These are phyloP conservation scores for Napeogenes sylphis DNA, from an alignment of 2,888 invertebrate genomes.

Conservation along the genomic window DNA sequence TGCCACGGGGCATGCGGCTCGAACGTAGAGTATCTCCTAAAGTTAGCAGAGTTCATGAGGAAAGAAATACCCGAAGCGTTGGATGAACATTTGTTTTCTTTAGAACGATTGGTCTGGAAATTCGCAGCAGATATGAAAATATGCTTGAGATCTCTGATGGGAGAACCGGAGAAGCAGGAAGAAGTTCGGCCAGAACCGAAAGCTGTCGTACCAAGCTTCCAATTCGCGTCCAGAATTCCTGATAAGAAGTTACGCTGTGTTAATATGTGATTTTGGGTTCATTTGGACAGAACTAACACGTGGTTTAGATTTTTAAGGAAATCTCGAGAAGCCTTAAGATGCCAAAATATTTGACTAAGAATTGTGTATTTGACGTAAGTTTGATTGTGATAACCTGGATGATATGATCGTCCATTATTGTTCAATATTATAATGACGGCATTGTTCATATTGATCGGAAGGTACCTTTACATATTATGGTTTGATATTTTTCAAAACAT, in stretches of 20 bases:
- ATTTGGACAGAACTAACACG: background rate
- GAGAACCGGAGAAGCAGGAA: constrained; percentile 48
- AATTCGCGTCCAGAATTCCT: constrained; percentile 84
- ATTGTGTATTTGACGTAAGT: background rate
- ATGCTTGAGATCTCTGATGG: constrained; percentile 77
- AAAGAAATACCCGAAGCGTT: constrained; percentile 84
- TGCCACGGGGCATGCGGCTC: constrained; percentile 90
- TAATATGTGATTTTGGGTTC: constrained; percentile 79
- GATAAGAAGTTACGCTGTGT: constrained; percentile 87
- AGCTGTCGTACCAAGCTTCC: constrained; percentile 73
- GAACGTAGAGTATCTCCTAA: constrained; percentile 93
- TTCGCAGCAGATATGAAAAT: constrained; percentile 73
- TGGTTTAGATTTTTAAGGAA: constrained; percentile 6
- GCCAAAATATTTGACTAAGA: constrained; percentile 19
- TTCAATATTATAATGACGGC: constrained; percentile 2
- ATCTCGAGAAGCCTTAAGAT: constrained; percentile 22
- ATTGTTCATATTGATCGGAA: constrained; percentile 9
- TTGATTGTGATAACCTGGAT: constrained; percentile 6
- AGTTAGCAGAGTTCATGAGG: constrained; percentile 88
- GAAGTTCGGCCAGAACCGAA: constrained; percentile 57
- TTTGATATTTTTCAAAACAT: background rate
- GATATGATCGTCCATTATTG: constrained; percentile 2
- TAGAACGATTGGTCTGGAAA: constrained; percentile 82
- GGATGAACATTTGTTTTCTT: constrained; percentile 86
- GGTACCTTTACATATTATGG: constrained; percentile 13